phyloP scores from a whole-genome alignment of 2,888 invertebrate species.

The Sarcophaga variegata region DNA sequence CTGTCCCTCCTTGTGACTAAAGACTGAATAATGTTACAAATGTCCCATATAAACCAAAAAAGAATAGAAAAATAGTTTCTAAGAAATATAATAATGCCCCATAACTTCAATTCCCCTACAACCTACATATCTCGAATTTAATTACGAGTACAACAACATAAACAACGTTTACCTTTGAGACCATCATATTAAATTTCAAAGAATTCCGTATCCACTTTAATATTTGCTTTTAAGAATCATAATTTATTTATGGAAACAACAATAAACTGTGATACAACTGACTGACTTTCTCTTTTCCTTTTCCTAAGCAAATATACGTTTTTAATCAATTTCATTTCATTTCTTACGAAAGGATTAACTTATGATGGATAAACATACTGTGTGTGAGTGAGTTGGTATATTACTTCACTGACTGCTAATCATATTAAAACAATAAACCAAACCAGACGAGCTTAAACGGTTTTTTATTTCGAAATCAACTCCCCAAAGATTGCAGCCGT shows the following conservation, averaged over 20 bases:
- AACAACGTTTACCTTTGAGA: background rate
- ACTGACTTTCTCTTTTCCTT: background rate
- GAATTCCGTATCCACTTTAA: background rate
- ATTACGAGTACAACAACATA: background rate
- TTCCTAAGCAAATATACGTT: background rate
- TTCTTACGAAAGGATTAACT: background rate
- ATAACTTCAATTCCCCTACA: too few relatives aligned
- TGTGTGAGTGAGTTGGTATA: background rate
- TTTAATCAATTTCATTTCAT: conserved; percentile 35
- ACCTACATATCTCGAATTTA: background rate
- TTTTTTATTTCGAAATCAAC: conserved; percentile 33
- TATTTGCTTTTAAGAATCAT: background rate
- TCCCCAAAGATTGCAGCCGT: conserved; percentile 24
- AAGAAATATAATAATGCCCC: too few relatives aligned
- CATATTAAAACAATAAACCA: conserved; percentile 49
- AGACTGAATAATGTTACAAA: too few relatives aligned
- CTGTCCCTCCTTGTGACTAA: too few relatives aligned
- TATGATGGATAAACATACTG: conserved; percentile 21
- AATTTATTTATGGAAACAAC: background rate
- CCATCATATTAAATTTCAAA: background rate
- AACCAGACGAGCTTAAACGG: conserved; percentile 37
- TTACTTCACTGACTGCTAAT: conserved; percentile 1
- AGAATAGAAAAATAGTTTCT: too few relatives aligned
- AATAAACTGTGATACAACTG: background rate
- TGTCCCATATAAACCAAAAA: too few relatives aligned